phyloP scores from a whole-genome alignment of 2,797 vertebrate genomes.

The Streptopelia turtur region DNA sequence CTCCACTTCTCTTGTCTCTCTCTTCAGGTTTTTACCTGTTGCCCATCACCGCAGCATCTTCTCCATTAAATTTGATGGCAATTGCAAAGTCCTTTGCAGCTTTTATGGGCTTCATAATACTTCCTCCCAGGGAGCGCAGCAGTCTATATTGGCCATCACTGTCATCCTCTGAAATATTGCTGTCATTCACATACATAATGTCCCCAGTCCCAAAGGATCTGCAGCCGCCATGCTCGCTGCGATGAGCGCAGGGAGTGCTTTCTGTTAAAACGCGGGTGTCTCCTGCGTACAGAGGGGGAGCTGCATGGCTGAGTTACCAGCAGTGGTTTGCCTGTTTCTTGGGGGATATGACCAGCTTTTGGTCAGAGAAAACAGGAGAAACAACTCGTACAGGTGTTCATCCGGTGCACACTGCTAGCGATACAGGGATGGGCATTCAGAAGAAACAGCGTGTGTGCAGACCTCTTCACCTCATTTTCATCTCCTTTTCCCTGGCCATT shows the following conservation, averaged over 20 bases:
- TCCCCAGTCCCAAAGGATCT: constrained; percentile 20
- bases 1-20: constrained; percentile 11
- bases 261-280: neutral
- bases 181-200: constrained; percentile 19
- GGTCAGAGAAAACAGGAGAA: neutral
- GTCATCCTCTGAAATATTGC: constrained; percentile 57
- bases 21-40: constrained; percentile 8
- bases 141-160: constrained; percentile 50
- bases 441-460: neutral
- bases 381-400: neutral
- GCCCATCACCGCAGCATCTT: neutral
- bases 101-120: constrained; percentile 61
- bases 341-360: neutral
- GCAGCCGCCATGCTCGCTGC: neutral
- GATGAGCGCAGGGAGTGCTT: neutral
- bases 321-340: neutral
- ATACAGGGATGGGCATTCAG: too few relatives aligned
- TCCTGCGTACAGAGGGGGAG: neutral
- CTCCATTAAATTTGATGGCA: constrained; percentile 49
- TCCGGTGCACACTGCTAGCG: accelerated
- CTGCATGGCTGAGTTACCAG: neutral
- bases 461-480: neutral
- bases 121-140: constrained; percentile 14
- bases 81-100: constrained; percentile 50
- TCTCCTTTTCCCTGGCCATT: neutral